Base-by-base conservation (phyloP, 2,113 vertebrate genomes). In the Trematomus loennbergii region DNA sequence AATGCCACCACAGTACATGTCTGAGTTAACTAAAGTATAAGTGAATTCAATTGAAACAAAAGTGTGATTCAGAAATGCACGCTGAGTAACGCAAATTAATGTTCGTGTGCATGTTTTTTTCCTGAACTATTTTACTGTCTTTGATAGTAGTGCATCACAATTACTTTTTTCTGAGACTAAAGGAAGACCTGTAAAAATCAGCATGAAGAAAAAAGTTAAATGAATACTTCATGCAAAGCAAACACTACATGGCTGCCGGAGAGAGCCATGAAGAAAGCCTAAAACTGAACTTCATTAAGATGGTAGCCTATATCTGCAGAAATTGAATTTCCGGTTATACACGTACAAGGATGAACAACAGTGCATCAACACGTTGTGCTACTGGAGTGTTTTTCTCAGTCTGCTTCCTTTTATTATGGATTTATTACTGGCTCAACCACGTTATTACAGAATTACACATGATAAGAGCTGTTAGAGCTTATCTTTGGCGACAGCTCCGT, bases 391-490 rank as follows among this genome's bases (percentile, higher is more conserved):
- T 62, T 36, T 79, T 74, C 50, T 20, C 12, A 40, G 5, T 65
- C 63, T 25, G 17, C 13, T 43, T 48, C 12, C 6, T 2, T 10
- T 52, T 80, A 78, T 82, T 58, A 20, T 12, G 4, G 20, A 12
- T 57, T 66, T 36, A 58, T 10, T 4, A 4, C 18, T 36, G 22
- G 20, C n/a, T 54, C 59, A 43, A 29, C 12, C 16, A 22, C 20
- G 52, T 76, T 59, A 78, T 72, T 25, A 73, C 54, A 62, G 43
- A 9, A 58, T 57, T 15, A 79, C 6, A 64, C 18, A 46, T 18
- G 74, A 89, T 89, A 89, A 84, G 78, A 80, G 66, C 49, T 60
- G 55, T 64, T 9, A 71, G 22, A 63, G 71, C 81, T 85, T 89
- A 90, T 92, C 82, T 84, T 57, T 67, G 43, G 79, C 33, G 72